phyloP scores from a whole-genome alignment of 2,113 vertebrate species.

The Laticauda laticaudata region DNA sequence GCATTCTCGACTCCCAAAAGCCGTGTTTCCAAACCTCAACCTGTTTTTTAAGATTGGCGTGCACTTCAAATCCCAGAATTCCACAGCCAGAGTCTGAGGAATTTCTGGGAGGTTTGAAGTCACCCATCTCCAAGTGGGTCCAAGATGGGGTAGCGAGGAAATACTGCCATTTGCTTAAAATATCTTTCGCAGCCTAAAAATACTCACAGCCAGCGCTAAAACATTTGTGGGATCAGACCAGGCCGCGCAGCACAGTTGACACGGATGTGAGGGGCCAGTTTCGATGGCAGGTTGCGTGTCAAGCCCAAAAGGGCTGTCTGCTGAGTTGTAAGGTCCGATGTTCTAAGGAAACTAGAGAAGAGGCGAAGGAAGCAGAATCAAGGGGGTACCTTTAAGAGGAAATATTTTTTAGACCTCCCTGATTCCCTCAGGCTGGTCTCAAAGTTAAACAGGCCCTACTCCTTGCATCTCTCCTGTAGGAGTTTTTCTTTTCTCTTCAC shows the following conservation, averaged over 20 bases:
- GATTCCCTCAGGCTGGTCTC: no score
- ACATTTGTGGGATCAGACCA: slow-evolving; percentile 81
- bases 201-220: slow-evolving; percentile 81
- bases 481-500: no score
- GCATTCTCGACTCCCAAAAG: no score
- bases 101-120: neutral
- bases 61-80: neutral
- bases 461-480: no score
- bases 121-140: neutral
- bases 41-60: neutral
- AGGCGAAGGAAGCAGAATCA: neutral
- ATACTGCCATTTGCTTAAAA: no score
- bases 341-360: slow-evolving; percentile 64
- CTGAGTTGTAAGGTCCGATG: slow-evolving; percentile 84
- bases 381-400: neutral
- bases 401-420: no score
- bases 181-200: neutral
- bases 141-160: neutral
- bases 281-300: slow-evolving; percentile 78
- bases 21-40: no score
- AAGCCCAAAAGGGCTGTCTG: slow-evolving; percentile 85
- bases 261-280: slow-evolving; percentile 73
- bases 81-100: neutral
- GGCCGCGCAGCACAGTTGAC: slow-evolving; percentile 89
- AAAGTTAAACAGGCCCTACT: no score